phyloP scores from a whole-genome alignment of 1,140 invertebrate genomes.

The Rhopalosiphum maidis region DNA sequence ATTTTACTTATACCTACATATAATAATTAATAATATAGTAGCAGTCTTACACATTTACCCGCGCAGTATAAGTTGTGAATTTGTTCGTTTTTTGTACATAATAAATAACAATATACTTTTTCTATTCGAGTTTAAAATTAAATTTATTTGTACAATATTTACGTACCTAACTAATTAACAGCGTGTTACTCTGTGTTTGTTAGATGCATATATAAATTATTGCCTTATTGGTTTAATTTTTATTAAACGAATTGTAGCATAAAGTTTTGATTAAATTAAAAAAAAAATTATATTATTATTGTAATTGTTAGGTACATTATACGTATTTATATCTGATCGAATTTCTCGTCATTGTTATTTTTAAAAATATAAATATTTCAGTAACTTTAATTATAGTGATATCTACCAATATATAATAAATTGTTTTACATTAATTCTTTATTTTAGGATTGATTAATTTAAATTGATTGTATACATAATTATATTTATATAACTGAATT shows the following conservation, averaged over 20 bases:
- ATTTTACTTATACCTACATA: neutral
- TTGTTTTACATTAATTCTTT: neutral
- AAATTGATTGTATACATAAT: neutral
- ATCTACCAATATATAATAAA: neutral
- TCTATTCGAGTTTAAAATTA: neutral
- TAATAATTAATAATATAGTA: no score
- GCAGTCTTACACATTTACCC: neutral
- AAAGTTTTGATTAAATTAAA: neutral
- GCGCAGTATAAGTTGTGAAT: neutral
- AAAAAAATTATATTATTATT: neutral
- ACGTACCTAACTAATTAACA: neutral
- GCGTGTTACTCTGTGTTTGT: neutral
- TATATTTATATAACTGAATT: neutral
- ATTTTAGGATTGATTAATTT: neutral
- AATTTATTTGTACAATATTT: neutral
- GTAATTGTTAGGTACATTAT: neutral
- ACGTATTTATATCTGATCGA: neutral
- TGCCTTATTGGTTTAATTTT: neutral
- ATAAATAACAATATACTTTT: neutral
- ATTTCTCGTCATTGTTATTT: no score
- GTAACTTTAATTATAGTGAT: neutral
- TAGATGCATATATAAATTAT: neutral
- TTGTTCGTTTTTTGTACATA: neutral
- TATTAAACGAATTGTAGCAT: neutral
- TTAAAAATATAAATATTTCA: neutral